Conservation (phyloP, 2,888 invertebrate genomes). For the Sylvicola fuscatus region DNA sequence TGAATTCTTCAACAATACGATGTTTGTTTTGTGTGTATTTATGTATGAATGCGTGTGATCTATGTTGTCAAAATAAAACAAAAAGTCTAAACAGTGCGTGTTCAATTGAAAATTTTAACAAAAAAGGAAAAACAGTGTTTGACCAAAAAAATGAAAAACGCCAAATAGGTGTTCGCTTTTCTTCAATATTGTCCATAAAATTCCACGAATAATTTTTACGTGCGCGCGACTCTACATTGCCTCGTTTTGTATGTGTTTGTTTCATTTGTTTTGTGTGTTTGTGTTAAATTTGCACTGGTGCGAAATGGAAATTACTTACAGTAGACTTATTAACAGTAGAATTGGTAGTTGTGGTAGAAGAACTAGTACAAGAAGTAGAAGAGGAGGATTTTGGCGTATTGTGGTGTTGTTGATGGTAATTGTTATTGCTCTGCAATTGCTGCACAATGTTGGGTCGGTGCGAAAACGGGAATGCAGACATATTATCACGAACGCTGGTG, state of each 20-base stretch:
- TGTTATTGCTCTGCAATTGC: conserved; percentile 15
- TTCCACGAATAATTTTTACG: not conserved
- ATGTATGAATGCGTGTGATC: too few species aligned
- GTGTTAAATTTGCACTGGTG: conserved; percentile 2
- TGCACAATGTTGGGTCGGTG: conserved; percentile 25
- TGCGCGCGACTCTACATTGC: too few species aligned
- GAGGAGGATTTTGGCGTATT: conserved; percentile 8
- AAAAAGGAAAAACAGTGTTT: conserved; percentile 3
- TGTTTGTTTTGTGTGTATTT: conserved; percentile 3
- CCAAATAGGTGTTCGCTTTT: not conserved
- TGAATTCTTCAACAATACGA: not conserved
- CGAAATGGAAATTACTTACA: conserved; percentile 18
- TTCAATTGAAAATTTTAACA: conserved; percentile 1
- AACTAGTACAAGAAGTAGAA: conserved; percentile 12
- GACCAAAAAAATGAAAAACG: not conserved
- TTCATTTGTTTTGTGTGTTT: not conserved
- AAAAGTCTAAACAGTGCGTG: not conserved
- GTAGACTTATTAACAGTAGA: conserved; percentile 11
- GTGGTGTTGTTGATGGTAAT: conserved; percentile 4
- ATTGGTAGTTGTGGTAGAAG: conserved; percentile 2
- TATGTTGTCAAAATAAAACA: too few species aligned
- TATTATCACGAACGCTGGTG: conserved; percentile 23
- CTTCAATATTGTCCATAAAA: not conserved
- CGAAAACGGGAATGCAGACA: conserved; percentile 23
- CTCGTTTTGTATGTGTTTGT: not conserved